phyloP scores from a whole-genome alignment of 2,113 vertebrate genomes.

The Trichechus manatus region DNA sequence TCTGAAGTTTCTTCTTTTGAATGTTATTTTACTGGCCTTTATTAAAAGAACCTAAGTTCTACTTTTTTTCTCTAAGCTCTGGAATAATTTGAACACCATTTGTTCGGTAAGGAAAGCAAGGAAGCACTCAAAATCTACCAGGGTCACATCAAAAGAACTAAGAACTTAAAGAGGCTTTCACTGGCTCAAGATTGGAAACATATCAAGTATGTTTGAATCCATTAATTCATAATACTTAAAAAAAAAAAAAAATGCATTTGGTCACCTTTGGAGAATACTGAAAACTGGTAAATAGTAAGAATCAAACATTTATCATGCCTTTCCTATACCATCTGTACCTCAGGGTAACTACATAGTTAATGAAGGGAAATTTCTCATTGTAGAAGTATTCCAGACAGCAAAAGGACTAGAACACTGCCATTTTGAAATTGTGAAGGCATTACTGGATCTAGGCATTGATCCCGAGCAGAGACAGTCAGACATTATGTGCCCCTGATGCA shows the following conservation, averaged over 20 bases:
- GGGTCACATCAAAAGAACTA: not conserved
- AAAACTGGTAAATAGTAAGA: not conserved
- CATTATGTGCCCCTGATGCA: not conserved
- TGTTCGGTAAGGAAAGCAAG: not conserved
- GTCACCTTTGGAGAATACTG: not conserved
- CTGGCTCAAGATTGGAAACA: not conserved
- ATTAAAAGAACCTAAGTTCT: not conserved
- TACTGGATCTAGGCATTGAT: not conserved
- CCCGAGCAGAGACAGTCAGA: not conserved
- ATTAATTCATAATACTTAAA: not conserved
- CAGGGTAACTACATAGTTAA: not conserved
- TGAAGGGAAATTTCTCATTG: not conserved
- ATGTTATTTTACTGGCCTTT: not conserved
- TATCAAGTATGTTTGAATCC: not conserved
- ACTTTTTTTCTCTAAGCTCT: not conserved
- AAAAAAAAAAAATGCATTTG: not conserved
- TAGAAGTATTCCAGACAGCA: not conserved
- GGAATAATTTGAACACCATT: not conserved
- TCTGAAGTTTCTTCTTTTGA: not conserved
- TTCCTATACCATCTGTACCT: not conserved
- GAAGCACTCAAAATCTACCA: not conserved
- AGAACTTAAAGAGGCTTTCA: not conserved
- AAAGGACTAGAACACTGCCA: not conserved
- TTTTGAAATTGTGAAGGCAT: not conserved
- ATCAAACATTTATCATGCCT: too few relatives aligned